These are phyloP conservation scores for Corythoichthys intestinalis DNA, from an alignment of 2,113 vertebrate genomes.

Conservation along the genomic window DNA sequence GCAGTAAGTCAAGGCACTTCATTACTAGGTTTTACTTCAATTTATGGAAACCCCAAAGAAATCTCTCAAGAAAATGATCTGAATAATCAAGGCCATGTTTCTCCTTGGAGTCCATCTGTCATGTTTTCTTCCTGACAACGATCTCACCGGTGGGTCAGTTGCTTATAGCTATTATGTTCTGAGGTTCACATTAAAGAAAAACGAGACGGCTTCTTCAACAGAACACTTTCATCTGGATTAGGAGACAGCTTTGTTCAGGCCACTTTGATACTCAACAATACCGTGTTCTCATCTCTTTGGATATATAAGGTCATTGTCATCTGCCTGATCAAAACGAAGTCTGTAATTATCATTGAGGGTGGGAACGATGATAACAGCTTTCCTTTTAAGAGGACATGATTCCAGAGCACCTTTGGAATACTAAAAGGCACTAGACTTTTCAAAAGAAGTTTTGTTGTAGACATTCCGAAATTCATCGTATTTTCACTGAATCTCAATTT, in stretches of 20 bases:
- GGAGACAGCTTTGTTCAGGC: not conserved
- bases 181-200: constrained; percentile 4
- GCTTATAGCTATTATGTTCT: constrained; percentile 2
- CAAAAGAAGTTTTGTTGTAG: not conserved
- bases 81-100: constrained; percentile 1
- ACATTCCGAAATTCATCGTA: not conserved
- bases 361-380: not conserved
- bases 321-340: not conserved
- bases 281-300: not conserved
- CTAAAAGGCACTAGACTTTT: not conserved
- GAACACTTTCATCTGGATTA: not conserved
- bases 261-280: not conserved
- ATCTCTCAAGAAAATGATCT: not conserved
- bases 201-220: not conserved
- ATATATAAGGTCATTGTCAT: constrained; percentile 4
- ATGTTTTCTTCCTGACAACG: not conserved
- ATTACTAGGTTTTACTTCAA: too few species aligned
- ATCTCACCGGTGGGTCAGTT: not conserved
- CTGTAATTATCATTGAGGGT: not conserved
- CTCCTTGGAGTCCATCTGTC: not conserved
- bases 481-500: not conserved
- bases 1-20: not conserved
- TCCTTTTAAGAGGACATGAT: not conserved
- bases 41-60: not conserved
- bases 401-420: not conserved